Evolutionary conservation across 2,797 vertebrate genomes (phyloP).

Genomic region (Anguilla megastoma): DNA sequence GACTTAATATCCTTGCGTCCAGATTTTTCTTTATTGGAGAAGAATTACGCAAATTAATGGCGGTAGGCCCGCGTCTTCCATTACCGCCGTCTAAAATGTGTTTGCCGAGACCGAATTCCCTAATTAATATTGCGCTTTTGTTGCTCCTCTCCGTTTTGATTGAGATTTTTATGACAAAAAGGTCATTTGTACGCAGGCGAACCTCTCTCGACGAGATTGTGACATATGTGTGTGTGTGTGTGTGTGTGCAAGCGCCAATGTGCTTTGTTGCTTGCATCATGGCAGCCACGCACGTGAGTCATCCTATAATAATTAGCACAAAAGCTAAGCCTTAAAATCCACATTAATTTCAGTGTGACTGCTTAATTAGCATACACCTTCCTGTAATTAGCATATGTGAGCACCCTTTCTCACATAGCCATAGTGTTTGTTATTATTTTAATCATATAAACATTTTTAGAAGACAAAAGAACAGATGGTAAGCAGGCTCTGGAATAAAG

Average conservation of each 20-base stretch:
- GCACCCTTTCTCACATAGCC: slow-evolving; percentile 4
- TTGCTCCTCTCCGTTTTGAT: slow-evolving; percentile 16
- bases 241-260: background rate
- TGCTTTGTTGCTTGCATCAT: background rate
- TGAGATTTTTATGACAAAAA: slow-evolving; percentile 19
- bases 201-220: background rate
- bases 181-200: background rate
- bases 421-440: slow-evolving; percentile 14
- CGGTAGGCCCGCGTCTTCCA: background rate
- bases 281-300: background rate
- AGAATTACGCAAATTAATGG: slow-evolving; percentile 25
- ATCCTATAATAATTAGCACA: background rate
- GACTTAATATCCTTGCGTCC: slow-evolving; percentile 29
- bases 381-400: slow-evolving; percentile 22
- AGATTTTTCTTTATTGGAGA: slow-evolving; percentile 16
- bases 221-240: background rate
- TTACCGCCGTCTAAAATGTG: slow-evolving; percentile 18
- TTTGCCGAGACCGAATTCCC: slow-evolving; percentile 30
- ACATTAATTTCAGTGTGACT: slow-evolving; percentile 27
- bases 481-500: background rate
- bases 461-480: background rate
- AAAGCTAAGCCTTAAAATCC: slow-evolving; percentile 22
- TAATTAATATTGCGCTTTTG: slow-evolving; percentile 29
- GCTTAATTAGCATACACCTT: slow-evolving; percentile 24
- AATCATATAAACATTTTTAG: slow-evolving; percentile 7